A percentile compares a stretch with the other conserved stretches of the same genome.
Evolutionary conservation across 2,113 vertebrate species (phyloP).

Genomic region (Rhabdomys dilectus): DNA sequence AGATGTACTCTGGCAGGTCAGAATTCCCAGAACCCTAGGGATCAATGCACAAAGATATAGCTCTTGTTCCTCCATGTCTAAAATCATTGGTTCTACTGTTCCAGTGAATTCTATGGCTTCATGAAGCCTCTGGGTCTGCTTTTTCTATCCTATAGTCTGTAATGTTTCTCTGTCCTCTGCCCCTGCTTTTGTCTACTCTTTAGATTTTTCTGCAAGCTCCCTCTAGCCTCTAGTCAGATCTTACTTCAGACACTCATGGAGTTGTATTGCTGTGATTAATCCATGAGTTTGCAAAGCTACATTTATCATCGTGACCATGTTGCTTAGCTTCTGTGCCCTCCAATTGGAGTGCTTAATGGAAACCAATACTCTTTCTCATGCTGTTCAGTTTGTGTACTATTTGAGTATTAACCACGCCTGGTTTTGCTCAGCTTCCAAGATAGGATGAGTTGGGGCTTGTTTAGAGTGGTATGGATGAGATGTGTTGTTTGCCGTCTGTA

Average conservation of each 20-base stretch:
- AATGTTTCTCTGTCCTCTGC: background rate
- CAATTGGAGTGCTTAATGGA: background rate
- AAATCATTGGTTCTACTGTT: too few species aligned
- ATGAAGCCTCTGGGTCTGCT: background rate
- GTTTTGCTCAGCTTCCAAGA: background rate
- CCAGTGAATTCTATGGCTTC: background rate
- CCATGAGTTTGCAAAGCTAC: background rate
- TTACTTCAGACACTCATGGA: background rate
- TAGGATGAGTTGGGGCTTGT: background rate
- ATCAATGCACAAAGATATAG: background rate
- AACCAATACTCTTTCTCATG: background rate
- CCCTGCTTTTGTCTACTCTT: background rate
- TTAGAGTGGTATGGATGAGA: background rate
- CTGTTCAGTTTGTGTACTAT: background rate
- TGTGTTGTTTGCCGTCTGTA: accelerated
- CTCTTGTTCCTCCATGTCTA: background rate
- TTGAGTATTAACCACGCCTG: background rate
- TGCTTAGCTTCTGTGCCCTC: background rate
- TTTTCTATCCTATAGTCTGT: accelerated
- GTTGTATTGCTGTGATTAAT: conserved; percentile 19
- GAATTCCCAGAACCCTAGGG: background rate
- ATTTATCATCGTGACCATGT: background rate
- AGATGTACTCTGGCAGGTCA: background rate
- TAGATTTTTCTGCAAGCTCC: background rate
- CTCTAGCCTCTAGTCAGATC: background rate